phyloP scores from a whole-genome alignment of 2,797 vertebrate genomes.

The Silurus lanzhouensis region DNA sequence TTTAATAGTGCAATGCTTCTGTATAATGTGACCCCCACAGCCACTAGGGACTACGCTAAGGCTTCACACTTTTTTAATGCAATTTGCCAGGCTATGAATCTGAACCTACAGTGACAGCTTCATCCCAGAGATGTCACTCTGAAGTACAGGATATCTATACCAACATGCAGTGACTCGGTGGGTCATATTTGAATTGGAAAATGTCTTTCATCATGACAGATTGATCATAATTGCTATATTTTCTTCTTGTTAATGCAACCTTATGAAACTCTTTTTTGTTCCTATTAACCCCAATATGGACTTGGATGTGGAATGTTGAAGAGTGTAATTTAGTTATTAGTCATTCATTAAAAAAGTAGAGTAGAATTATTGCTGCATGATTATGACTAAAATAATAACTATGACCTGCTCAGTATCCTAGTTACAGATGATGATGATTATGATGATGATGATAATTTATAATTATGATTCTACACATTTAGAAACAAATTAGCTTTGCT shows the following conservation, averaged over 20 bases:
- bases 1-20: constrained; percentile 44
- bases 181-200: constrained; percentile 47
- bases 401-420: background rate
- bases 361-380: background rate
- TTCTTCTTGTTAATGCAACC: constrained; percentile 7
- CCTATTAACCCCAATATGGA: background rate
- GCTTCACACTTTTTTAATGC: constrained; percentile 43
- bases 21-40: constrained; percentile 44
- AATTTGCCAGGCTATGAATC: constrained; percentile 49
- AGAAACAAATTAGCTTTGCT: background rate
- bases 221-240: background rate
- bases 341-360: background rate
- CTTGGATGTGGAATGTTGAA: background rate
- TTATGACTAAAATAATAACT: background rate
- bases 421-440: background rate
- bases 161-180: constrained; percentile 32
- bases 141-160: constrained; percentile 22
- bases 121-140: constrained; percentile 51
- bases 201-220: constrained; percentile 29
- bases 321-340: background rate
- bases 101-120: constrained; percentile 49
- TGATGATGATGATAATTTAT: background rate
- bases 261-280: background rate
- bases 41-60: constrained; percentile 48
- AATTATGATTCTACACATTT: background rate